Evolutionary conservation across 2,888 invertebrate genomes (phyloP).

Genomic region (Junonia oenone): DNA sequence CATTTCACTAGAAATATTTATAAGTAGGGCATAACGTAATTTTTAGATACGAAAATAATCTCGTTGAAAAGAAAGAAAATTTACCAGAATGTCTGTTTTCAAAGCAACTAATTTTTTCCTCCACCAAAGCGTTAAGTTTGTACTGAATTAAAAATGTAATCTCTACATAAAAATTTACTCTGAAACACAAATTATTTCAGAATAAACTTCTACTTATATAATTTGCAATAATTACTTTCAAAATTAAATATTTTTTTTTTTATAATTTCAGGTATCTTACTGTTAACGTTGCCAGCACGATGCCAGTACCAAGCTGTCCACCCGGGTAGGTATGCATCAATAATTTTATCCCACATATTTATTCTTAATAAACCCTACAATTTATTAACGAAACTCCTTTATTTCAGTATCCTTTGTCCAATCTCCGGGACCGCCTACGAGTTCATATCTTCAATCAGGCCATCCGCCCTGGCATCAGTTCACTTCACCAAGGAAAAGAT

Average conservation of each 20-base stretch:
- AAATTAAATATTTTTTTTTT: slow-evolving; percentile 5
- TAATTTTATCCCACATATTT: slow-evolving; percentile 26
- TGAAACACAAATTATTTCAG: neutral
- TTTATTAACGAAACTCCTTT: neutral
- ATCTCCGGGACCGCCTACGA: slow-evolving; percentile 49
- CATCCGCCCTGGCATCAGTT: slow-evolving; percentile 66
- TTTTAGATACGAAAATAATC: neutral
- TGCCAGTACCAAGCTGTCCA: slow-evolving; percentile 60
- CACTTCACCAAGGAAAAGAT: slow-evolving; percentile 64
- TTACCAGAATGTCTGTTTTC: neutral
- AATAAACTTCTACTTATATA: neutral
- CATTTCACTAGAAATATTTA: no score
- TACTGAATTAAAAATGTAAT: neutral
- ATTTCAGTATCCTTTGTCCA: slow-evolving; percentile 56
- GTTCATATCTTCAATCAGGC: slow-evolving; percentile 47
- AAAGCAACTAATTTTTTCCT: neutral
- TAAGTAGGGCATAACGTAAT: no score
- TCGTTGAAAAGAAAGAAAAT: neutral
- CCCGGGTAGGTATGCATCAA: slow-evolving; percentile 78
- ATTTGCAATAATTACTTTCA: no score
- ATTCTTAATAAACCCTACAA: neutral
- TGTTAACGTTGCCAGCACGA: slow-evolving; percentile 42
- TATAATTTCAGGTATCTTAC: slow-evolving; percentile 56
- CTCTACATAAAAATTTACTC: neutral
- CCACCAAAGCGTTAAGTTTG: neutral